Conservation (phyloP, 1,140 invertebrate genomes). For the Trachymyrmex septentrionalis region DNA sequence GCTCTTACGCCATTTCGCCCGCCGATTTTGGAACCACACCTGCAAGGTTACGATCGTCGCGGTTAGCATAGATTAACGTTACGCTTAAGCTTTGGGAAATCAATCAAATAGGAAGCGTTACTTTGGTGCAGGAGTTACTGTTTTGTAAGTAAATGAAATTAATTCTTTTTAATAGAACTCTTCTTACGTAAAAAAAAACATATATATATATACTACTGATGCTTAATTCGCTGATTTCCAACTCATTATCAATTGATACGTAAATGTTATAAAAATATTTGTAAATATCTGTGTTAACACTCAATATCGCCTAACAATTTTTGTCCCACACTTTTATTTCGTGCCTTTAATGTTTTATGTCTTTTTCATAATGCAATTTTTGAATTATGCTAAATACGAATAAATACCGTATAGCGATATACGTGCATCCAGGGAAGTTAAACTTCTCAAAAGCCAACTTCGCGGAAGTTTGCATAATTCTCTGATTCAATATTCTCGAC, state of each 20-base stretch:
- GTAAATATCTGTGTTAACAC: neutral
- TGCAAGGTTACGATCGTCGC: conserved; percentile 80
- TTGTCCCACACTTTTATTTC: neutral
- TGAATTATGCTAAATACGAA: conserved; percentile 21
- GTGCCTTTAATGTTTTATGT: conserved; percentile 12
- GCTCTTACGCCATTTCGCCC: conserved; percentile 97
- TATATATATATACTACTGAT: neutral
- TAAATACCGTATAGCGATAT: conserved; percentile 32
- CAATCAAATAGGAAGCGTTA: neutral
- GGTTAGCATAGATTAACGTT: conserved; percentile 7
- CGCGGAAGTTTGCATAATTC: conserved; percentile 41
- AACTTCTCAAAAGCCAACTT: conserved; percentile 49
- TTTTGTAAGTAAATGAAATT: neutral
- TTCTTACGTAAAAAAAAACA: neutral
- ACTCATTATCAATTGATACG: neutral
- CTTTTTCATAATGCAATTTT: conserved; percentile 6
- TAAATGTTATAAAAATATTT: neutral
- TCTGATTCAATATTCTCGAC: conserved; percentile 50
- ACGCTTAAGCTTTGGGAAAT: neutral
- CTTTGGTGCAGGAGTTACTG: neutral
- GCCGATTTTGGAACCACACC: conserved; percentile 98
- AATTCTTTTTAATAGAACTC: conserved; percentile 14
- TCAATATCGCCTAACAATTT: neutral
- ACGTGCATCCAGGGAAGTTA: conserved; percentile 5
- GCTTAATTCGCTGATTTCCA: neutral